Evolutionary conservation across 2,113 vertebrate genomes (phyloP), one percentile per base, ranked within the genome.

Genomic region (Python bivittatus): DNA sequence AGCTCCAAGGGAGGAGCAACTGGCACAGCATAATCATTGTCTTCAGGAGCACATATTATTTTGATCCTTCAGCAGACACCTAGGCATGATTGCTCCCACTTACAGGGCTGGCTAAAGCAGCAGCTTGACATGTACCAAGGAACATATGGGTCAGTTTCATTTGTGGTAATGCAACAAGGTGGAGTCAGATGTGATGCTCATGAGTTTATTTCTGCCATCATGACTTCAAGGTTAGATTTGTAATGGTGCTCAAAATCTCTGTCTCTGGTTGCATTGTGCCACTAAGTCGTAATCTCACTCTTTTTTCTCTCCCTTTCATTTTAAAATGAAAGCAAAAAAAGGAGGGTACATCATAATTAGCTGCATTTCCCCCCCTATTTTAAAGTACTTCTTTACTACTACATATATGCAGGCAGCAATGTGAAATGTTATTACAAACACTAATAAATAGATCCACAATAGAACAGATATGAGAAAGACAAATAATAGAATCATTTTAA

Each of bases 301-400:
- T 29, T 38, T 48, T 61, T 11, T 88, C 88, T 68, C 89, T 90
- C 52, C 57, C 88, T 93, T 84, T 38, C 20, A 33, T 85, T 94
- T 95, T 93, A 68, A 91, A 93, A 90, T 88, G 87, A 4, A 88
- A 27, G 48, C 92, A 72, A 61, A 20, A 44, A n/a, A 6, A 72
- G 61, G 29, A 10, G 0, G 84, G 5, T 12, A 23, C 17, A 12
- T 20, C 12, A 27, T 23, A 27, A 72, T 79, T 29, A 58, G 23
- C n/a, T 79, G 13, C n/a, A 11, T 20, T 52, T 57, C 20, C 38
- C 38, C 38, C 38, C 53, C 17, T 84, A 15, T 48, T 48, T 48
- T 54, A 64, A 94, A 87, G 93, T 10, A 79, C 42, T 79, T 79
- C 7, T 42, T 42, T 17, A 79, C 38, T 38, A 38, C 38, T 42